phyloP scores from a whole-genome alignment of 2,888 invertebrate species.

The Trypoxylon attenuatum region DNA sequence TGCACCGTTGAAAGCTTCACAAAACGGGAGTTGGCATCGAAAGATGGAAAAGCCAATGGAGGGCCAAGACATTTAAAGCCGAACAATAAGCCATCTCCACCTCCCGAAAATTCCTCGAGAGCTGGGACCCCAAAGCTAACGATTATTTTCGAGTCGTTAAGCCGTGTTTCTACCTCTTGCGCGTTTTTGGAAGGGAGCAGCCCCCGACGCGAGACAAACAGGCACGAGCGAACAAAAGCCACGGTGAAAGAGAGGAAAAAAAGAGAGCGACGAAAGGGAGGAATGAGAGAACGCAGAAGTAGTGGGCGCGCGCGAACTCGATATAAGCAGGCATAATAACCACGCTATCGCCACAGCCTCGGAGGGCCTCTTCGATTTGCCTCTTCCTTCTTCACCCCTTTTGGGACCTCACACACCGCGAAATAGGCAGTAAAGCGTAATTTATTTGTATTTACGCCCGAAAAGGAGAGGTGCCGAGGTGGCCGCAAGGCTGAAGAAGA shows the following conservation, averaged over 20 bases:
- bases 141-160: slow-evolving; percentile 61
- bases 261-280: not conserved
- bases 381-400: slow-evolving; percentile 4
- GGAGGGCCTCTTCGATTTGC: slow-evolving; percentile 15
- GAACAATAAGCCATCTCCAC: no score
- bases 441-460: slow-evolving; percentile 44
- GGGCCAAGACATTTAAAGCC: no score
- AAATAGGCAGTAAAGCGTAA: slow-evolving; percentile 46
- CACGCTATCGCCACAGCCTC: slow-evolving; percentile 27
- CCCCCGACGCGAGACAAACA: slow-evolving; percentile 51
- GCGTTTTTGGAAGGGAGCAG: slow-evolving; percentile 57
- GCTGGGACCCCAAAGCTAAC: slow-evolving; percentile 32
- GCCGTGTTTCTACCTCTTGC: slow-evolving; percentile 48
- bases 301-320: slow-evolving; percentile 4
- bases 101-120: slow-evolving; percentile 24
- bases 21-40: no score
- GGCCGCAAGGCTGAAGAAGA: slow-evolving; percentile 1
- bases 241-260: slow-evolving; percentile 2
- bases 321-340: slow-evolving; percentile 37
- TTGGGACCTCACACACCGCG: slow-evolving; percentile 34
- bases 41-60: no score
- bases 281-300: slow-evolving; percentile 1
- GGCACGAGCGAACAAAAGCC: slow-evolving; percentile 44
- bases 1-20: no score
- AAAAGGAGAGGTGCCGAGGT: slow-evolving; percentile 3